Evolutionary conservation across 2,888 invertebrate species (phyloP).

Genomic region (Drosophila pullipes): DNA sequence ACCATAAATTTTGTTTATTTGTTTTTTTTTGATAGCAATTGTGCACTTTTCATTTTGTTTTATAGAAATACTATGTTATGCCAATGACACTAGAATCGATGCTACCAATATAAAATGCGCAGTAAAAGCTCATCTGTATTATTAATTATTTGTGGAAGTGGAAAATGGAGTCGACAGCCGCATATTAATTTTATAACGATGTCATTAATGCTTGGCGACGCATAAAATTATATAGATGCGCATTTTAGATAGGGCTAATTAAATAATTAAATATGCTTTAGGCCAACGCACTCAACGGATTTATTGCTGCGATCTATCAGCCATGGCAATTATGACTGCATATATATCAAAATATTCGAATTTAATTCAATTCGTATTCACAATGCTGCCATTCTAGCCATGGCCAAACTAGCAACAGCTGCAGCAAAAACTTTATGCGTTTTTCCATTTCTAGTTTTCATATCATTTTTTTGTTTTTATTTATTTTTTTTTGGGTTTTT

Average conservation of each 20-base stretch:
- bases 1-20: background rate
- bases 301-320: slow-evolving; percentile 72
- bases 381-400: background rate
- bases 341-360: slow-evolving; percentile 41
- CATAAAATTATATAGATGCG: slow-evolving; percentile 80
- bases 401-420: slow-evolving; percentile 40
- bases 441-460: slow-evolving; percentile 16
- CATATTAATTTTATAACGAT: slow-evolving; percentile 74
- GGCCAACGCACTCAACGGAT: slow-evolving; percentile 58
- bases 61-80: background rate
- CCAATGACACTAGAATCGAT: slow-evolving; percentile 7
- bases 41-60: background rate
- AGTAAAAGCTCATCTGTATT: slow-evolving; percentile 17
- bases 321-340: slow-evolving; percentile 63
- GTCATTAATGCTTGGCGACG: slow-evolving; percentile 75
- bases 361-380: slow-evolving; percentile 19
- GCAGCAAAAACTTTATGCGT: slow-evolving; percentile 17
- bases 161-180: slow-evolving; percentile 30
- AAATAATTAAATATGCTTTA: slow-evolving; percentile 82
- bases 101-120: background rate
- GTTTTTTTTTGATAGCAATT: background rate
- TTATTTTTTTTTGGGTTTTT: slow-evolving; percentile 15
- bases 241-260: slow-evolving; percentile 80
- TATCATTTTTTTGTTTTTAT: background rate
- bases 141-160: slow-evolving; percentile 41